These are phyloP conservation scores for Anthonomus grandis DNA, from an alignment of 1,140 invertebrate genomes.

Conservation along the genomic window DNA sequence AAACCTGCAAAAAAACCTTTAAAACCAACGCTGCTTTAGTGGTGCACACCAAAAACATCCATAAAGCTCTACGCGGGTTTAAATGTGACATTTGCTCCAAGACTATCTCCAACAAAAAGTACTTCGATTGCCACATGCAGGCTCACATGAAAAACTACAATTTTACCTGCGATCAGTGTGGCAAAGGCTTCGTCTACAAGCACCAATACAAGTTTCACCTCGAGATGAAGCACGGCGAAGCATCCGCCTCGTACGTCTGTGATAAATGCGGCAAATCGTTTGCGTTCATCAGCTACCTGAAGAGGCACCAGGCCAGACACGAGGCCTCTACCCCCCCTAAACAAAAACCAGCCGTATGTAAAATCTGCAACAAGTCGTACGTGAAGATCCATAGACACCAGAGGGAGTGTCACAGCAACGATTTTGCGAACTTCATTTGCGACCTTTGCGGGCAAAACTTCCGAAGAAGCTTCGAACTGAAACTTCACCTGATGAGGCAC, in stretches of 20 bases:
- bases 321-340: conserved; percentile 52
- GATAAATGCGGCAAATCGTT: conserved; percentile 21
- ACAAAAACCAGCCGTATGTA: conserved; percentile 55
- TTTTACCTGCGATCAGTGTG: conserved; percentile 32
- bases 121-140: conserved; percentile 62
- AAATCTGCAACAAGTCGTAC: conserved; percentile 52
- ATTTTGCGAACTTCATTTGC: conserved; percentile 49
- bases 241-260: conserved; percentile 1
- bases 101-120: conserved; percentile 63
- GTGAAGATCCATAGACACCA: conserved; percentile 17
- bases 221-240: conserved; percentile 5
- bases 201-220: conserved; percentile 20
- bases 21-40: conserved; percentile 66
- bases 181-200: conserved; percentile 32
- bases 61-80: conserved; percentile 51
- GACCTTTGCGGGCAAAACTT: conserved; percentile 69
- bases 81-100: conserved; percentile 49
- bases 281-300: conserved; percentile 15
- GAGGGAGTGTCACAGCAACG: conserved; percentile 9
- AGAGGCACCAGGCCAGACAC: conserved; percentile 13
- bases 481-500: conserved; percentile 60
- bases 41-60: conserved; percentile 54
- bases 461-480: conserved; percentile 54
- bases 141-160: conserved; percentile 56
- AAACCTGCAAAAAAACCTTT: conserved; percentile 50